Evolutionary conservation across 1,140 invertebrate genomes (phyloP).

Genomic region (Bombus superbus): DNA sequence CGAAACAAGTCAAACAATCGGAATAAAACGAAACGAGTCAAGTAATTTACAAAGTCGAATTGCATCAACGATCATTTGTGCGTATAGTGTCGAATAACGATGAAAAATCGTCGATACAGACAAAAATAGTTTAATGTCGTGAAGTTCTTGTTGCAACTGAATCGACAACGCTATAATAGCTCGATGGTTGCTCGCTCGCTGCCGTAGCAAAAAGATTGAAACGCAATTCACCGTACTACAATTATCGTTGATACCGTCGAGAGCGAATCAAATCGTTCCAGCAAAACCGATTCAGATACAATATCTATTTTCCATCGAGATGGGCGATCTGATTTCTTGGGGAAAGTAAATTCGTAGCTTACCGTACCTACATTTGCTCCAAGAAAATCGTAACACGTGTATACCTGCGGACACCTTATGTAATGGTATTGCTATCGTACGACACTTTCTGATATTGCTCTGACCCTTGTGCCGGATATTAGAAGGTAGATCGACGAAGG

Average conservation of each 20-base stretch:
- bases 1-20: no score
- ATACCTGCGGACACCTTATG: constrained; percentile 52
- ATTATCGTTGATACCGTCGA: constrained; percentile 24
- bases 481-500: neutral
- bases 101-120: no score
- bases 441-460: constrained; percentile 49
- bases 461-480: neutral
- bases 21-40: no score
- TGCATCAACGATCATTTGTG: no score
- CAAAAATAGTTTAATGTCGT: no score
- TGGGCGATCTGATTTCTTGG: constrained; percentile 41
- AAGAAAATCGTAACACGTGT: constrained; percentile 46
- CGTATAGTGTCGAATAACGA: no score
- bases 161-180: no score
- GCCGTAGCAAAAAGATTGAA: neutral
- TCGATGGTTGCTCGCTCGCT: no score
- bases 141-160: no score
- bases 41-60: no score
- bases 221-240: constrained; percentile 12
- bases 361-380: constrained; percentile 43
- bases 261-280: constrained; percentile 8
- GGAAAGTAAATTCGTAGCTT: constrained; percentile 57
- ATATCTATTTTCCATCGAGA: constrained; percentile 46
- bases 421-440: constrained; percentile 53
- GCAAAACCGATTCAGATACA: constrained; percentile 27